Conservation (phyloP, 2,113 vertebrate genomes). For the Tamias sibiricus region DNA sequence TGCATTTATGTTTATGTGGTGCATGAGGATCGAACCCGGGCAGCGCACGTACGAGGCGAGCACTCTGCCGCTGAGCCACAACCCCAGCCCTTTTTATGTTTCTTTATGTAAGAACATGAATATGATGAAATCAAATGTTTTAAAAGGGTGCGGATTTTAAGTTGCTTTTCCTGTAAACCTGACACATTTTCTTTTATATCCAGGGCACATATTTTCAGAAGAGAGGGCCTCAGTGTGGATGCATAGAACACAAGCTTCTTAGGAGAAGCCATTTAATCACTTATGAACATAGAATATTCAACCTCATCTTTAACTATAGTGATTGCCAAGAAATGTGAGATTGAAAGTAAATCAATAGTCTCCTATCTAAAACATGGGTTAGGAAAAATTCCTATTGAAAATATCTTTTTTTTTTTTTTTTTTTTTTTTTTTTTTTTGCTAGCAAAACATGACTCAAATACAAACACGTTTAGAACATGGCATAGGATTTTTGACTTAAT, state of each 20-base stretch:
- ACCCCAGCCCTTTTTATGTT: too few relatives aligned
- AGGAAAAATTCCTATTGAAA: constrained; percentile 25
- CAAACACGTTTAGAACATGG: not conserved
- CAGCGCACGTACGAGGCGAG: too few relatives aligned
- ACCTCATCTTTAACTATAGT: not conserved
- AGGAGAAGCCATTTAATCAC: not conserved
- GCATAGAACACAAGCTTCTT: not conserved
- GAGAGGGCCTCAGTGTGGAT: not conserved
- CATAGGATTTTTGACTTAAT: constrained; percentile 67
- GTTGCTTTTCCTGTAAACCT: not conserved
- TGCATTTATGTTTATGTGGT: too few relatives aligned
- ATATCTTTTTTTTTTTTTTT: not conserved
- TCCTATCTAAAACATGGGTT: not conserved
- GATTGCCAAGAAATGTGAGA: not conserved
- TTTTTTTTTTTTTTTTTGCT: not conserved
- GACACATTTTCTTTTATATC: not conserved
- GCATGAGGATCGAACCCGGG: too few relatives aligned
- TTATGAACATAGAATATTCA: not conserved
- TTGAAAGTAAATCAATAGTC: not conserved
- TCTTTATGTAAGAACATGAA: not conserved
- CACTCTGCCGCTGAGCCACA: too few relatives aligned
- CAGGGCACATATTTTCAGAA: not conserved
- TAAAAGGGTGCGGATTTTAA: not conserved
- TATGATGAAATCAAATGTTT: not conserved
- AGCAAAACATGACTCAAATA: constrained; percentile 53